phyloP scores from a whole-genome alignment of 92 coral and sea anemone genomes.

The Micromussa lordhowensis region DNA sequence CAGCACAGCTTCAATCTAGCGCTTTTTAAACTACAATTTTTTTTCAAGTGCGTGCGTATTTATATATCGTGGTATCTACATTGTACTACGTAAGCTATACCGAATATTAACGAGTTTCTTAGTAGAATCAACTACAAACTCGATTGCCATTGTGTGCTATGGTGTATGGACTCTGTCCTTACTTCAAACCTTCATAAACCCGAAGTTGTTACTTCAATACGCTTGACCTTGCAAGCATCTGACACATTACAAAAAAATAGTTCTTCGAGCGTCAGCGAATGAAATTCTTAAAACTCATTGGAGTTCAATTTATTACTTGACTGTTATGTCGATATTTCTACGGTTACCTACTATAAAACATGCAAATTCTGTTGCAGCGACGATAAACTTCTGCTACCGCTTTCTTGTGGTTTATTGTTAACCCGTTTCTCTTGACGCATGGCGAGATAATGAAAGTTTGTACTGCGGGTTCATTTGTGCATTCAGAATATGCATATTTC shows the following conservation, averaged over 20 bases:
- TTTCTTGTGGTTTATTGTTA: constrained; percentile 29
- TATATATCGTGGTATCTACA: constrained; percentile 2
- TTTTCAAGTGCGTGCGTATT: background rate
- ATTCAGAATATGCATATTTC: constrained; percentile 57
- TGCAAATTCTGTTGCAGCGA: constrained; percentile 20
- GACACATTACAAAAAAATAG: constrained; percentile 21
- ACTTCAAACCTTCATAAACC: constrained; percentile 47
- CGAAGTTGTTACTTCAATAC: constrained; percentile 48
- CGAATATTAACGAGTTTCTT: constrained; percentile 4
- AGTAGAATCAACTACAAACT: constrained; percentile 41
- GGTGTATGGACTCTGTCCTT: constrained; percentile 49
- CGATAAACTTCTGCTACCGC: background rate
- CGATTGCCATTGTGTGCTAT: constrained; percentile 17
- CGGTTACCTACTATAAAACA: constrained; percentile 14
- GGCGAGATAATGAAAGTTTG: constrained; percentile 27
- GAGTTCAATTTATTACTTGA: constrained; percentile 24
- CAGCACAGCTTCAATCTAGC: constrained; percentile 7
- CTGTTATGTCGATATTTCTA: background rate
- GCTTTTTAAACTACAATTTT: constrained; percentile 4
- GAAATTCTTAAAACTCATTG: constrained; percentile 34
- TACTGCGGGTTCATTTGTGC: constrained; percentile 11
- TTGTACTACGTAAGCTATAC: background rate
- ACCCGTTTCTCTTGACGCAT: background rate
- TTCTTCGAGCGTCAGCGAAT: constrained; percentile 20
- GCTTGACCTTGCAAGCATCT: constrained; percentile 59